Evolutionary conservation across 2,797 vertebrate species (phyloP), one percentile per base, ranked within the genome.

Genomic region (Premnoplex brunnescens): DNA sequence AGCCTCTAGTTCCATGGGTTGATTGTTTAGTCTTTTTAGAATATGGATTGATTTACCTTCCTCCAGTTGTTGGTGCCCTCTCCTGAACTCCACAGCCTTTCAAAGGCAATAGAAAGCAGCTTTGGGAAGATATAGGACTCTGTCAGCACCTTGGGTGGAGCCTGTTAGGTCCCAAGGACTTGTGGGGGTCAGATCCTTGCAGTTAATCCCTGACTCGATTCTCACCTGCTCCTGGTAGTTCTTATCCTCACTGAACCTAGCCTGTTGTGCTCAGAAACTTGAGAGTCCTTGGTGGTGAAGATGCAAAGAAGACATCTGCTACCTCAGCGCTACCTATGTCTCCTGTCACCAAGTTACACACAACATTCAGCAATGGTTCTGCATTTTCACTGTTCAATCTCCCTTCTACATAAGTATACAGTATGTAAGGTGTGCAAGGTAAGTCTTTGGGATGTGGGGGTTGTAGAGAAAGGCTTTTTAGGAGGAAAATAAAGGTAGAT

Each of bases 401-500:
- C 39, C 48, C 12, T 83, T 55, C 39, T 26, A 44, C 1, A 0
- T 5, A 71, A 52, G 4, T 21, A 23, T 24, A 20, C 9, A 63
- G 58, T 55, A 71, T 17, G 4, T 17, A 78, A 71, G 9, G 14
- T 22, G 22, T 39, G 8, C 15, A 39, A n/a, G 6, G 6, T 30
- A 19, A 79, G 30, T 23, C 10, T 56, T 76, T 37, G 30, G 34
- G 15, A 60, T 36, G n/a, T 34, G 5, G 4, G 13, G 2, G 1
- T 0, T 63, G 3, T 18, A 52, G 14, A 8, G 15, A 6, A 71
- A 6, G 2, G 0, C 14, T 56, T 30, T 80, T 58, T 59, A 16
- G 23, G 2, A 2, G 7, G 15, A 2, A 43, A 71, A 55, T 46
- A 55, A 0, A 0, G 3, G 2, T 49, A 10, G 2, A 5, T 37